These are phyloP conservation scores for Seladonia tumulorum DNA, from an alignment of 2,888 invertebrate species.

Conservation along the genomic window DNA sequence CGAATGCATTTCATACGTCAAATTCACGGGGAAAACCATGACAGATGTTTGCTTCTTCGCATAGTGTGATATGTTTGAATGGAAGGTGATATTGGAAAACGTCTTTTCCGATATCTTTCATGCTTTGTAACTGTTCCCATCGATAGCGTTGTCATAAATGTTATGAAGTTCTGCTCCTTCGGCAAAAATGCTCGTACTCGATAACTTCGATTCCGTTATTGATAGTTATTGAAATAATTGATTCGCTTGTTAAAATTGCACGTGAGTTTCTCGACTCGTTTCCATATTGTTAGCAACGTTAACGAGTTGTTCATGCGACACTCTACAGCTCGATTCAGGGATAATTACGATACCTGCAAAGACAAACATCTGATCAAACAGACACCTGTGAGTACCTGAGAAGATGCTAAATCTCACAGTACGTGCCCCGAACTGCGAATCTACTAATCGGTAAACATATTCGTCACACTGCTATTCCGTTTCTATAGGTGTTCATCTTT, in stretches of 20 bases:
- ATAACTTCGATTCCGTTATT: neutral
- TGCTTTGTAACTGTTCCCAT: neutral
- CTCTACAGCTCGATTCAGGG: neutral
- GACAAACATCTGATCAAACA: constrained; percentile 6
- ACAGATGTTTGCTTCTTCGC: constrained; percentile 14
- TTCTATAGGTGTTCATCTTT: neutral
- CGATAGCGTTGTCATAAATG: neutral
- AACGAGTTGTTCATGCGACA: neutral
- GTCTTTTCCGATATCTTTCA: neutral
- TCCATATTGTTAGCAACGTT: neutral
- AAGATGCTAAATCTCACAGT: neutral
- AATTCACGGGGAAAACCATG: constrained; percentile 6
- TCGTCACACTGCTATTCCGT: neutral
- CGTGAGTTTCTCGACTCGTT: neutral
- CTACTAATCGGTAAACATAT: constrained; percentile 3
- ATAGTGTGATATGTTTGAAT: constrained; percentile 8
- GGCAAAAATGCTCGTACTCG: neutral
- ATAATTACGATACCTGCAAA: constrained; percentile 11
- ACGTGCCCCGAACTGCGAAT: neutral
- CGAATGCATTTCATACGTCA: neutral
- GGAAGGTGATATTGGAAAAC: constrained; percentile 12
- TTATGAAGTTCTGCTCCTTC: neutral
- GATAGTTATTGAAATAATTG: neutral
- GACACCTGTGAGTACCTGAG: neutral
- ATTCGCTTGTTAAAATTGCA: neutral